Base-by-base conservation (phyloP, 2,113 vertebrate species). In the Andinoacara biseriatus region DNA sequence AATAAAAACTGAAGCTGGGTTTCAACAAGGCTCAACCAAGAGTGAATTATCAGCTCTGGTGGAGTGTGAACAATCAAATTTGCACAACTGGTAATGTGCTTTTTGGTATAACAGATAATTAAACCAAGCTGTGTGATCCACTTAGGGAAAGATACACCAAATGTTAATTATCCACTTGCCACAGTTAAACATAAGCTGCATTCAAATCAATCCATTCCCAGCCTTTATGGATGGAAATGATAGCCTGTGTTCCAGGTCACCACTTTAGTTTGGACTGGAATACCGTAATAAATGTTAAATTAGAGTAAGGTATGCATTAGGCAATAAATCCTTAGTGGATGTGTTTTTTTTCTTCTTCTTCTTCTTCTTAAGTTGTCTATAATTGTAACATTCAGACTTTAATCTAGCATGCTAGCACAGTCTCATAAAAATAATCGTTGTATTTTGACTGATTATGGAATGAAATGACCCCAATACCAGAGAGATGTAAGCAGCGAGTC, bases 81-180 rank as follows among this genome's bases (percentile, higher is more conserved):
- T 72, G 67, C 67, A 54, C 67, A 72, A 72, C 18, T 54, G 46
- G 43, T 72, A 72, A 72, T 54, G 33, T 72, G 46, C 67, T 72
- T 72, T 76, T 60, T 74, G 59, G 58, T 38, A 26, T 69, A 10
- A 26, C 56, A 52, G 72, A 29, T 10, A 58, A 72, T 72, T 49
- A 17, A 80, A 72, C 67, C 40, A 60, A 72, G 40, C 24, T 31
- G 60, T 65, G 46, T 14, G 67, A 72, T 72, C 46, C 46, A 54
- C 67, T 54, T 72, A 72, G 43, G 67, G 46, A 54, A 72, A 33
- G 43, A 72, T 54, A 2, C 26, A 54, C 67, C 67, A 72, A 18
- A 54, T 72, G 67, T 72, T 54, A 72, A 33, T 72, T 72, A 72
- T 72, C 46, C 46, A 54, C 46, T 54, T 72, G 46, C 67, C 46